Conservation (phyloP, 2,888 invertebrate genomes). For the Mesochorus sp. region DNA sequence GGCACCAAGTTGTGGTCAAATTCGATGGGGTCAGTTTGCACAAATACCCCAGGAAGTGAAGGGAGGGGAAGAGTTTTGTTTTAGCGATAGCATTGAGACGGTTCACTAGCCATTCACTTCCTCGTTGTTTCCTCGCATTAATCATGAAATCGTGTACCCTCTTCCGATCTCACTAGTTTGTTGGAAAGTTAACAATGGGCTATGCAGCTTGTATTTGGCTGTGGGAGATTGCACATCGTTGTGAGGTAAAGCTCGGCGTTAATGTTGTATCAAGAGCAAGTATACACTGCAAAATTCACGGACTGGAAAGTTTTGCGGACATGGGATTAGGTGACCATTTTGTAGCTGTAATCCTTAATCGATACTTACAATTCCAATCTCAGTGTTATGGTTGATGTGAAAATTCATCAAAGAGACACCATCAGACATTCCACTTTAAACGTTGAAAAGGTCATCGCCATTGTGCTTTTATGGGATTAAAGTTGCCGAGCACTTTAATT, state of each 20-base stretch:
- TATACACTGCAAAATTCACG: not conserved
- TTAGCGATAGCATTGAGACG: conserved; percentile 42
- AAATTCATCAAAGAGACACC: too few species aligned
- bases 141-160: conserved; percentile 71
- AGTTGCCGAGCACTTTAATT: too few species aligned
- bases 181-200: conserved; percentile 44
- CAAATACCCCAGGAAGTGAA: conserved; percentile 33
- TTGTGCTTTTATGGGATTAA: too few species aligned
- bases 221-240: conserved; percentile 64
- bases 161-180: conserved; percentile 43
- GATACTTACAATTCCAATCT: too few species aligned
- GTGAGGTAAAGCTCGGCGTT: not conserved
- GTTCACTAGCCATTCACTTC: conserved; percentile 19
- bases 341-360: not conserved
- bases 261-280: not conserved
- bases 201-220: conserved; percentile 54
- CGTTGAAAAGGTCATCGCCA: too few species aligned
- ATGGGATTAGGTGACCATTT: conserved; percentile 8
- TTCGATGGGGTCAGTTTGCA: conserved; percentile 38
- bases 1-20: conserved; percentile 53
- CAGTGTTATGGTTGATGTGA: too few species aligned
- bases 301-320: not conserved
- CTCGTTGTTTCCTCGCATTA: conserved; percentile 72
- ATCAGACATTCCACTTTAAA: too few species aligned
- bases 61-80: conserved; percentile 26